Conservation (phyloP, 2,113 vertebrate genomes). For the Heptranchias perlo region DNA sequence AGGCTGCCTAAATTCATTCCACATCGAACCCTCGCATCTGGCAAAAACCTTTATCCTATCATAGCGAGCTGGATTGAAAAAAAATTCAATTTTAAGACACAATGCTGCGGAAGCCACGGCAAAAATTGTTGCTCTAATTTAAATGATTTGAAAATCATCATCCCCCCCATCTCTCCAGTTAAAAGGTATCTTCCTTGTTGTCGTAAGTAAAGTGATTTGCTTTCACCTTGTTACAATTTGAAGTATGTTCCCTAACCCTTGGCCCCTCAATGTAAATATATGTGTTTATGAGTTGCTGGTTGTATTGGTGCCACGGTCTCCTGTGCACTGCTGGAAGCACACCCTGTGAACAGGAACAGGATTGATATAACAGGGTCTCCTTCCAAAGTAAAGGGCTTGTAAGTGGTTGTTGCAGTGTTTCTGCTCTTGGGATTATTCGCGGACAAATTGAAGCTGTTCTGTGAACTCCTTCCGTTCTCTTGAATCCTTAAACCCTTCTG, state of each 20-base stretch:
- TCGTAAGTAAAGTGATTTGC: constrained; percentile 9
- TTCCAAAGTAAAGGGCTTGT: background rate
- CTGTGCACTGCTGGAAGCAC: constrained; percentile 6
- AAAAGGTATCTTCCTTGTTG: background rate
- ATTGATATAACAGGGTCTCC: background rate
- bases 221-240: background rate
- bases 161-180: background rate
- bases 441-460: background rate
- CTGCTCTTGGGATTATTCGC: background rate
- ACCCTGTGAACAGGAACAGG: background rate
- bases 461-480: background rate
- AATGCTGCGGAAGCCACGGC: background rate
- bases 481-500: background rate
- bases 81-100: background rate
- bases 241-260: constrained; percentile 16
- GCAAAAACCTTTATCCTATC: background rate
- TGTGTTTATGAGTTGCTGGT: constrained; percentile 20
- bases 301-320: background rate
- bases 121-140: background rate
- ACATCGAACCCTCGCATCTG: background rate
- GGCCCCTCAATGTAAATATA: constrained; percentile 25
- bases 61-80: background rate
- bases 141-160: background rate
- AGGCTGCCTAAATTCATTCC: background rate
- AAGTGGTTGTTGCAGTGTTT: constrained; percentile 27